phyloP scores from a whole-genome alignment of 2,113 vertebrate genomes.

The Danio rerio region GRCz12tu NC_133197.1:14399001-14399500 shows the following conservation, averaged over 20 bases:
- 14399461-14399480: slow-evolving; percentile 46
- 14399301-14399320: slow-evolving; percentile 83
- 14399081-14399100: too few relatives aligned
- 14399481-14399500: too few relatives aligned
- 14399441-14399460: slow-evolving; percentile 80
- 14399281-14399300: slow-evolving; percentile 73
- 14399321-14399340: slow-evolving; percentile 78
- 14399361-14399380: slow-evolving; percentile 60
- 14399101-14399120: too few relatives aligned
- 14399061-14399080: too few relatives aligned
- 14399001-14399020: too few relatives aligned
- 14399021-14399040: too few relatives aligned
- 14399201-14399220: slow-evolving; percentile 78
- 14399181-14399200: slow-evolving; percentile 74
- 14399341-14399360: slow-evolving; percentile 75
- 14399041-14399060: too few relatives aligned
- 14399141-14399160: too few relatives aligned
- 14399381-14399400: slow-evolving; percentile 79
- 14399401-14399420: slow-evolving; percentile 73
- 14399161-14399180: too few relatives aligned
- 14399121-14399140: too few relatives aligned
- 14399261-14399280: slow-evolving; percentile 78
- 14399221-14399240: slow-evolving; percentile 74
- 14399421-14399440: slow-evolving; percentile 79
- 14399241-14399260: slow-evolving; percentile 68